Percentiles rank a stretch among this genome's conserved stretches.
Evolutionary conservation across 2,888 invertebrate genomes (phyloP).

Genomic region (Thysanoteuthis rhombus): DNA sequence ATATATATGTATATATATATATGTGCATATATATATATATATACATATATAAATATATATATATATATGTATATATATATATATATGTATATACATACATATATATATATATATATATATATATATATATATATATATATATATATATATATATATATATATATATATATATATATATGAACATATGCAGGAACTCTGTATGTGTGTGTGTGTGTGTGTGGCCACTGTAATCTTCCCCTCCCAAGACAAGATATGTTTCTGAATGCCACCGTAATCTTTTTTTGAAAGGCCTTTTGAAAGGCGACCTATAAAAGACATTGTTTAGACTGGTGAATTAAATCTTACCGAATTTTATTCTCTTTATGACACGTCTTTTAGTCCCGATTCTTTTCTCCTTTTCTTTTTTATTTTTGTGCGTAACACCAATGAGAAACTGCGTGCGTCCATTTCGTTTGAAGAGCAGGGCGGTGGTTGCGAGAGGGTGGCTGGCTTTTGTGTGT

Average conservation of each 20-base stretch:
- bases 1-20: neutral
- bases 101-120: neutral
- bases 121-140: neutral
- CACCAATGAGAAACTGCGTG: neutral
- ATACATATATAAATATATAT: neutral
- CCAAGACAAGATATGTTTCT: neutral
- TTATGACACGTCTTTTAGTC: neutral
- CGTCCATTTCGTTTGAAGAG: neutral
- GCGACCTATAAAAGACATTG: neutral
- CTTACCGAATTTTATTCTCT: neutral
- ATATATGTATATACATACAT: neutral
- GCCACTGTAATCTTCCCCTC: neutral
- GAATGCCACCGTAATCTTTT: neutral
- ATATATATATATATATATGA: neutral
- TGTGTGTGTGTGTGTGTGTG: neutral
- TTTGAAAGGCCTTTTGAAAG: neutral
- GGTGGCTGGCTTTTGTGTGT: neutral
- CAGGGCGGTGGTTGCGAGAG: neutral
- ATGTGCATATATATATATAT: neutral
- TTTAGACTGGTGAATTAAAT: neutral
- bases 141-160: no score
- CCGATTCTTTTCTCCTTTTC: neutral
- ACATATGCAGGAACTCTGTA: neutral
- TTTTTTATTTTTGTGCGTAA: neutral
- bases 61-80: neutral